Evolutionary conservation across 2,113 vertebrate species (phyloP).

Genomic region (Mesocricetus auratus): DNA sequence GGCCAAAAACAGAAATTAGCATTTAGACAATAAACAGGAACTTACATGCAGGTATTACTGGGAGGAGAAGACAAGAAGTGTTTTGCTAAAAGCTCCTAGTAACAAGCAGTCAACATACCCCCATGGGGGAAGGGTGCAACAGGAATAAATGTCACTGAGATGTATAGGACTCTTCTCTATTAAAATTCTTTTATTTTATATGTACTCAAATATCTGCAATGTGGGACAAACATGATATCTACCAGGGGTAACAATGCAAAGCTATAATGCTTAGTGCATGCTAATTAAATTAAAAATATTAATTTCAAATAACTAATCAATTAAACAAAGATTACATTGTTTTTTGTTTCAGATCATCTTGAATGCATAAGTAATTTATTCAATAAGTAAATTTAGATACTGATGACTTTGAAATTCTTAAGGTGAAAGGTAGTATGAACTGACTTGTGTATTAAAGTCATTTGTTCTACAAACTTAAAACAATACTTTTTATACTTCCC

Average conservation of each 20-base stretch:
- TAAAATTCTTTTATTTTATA: constrained; percentile 24
- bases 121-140: no score
- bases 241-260: neutral
- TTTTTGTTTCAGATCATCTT: constrained; percentile 41
- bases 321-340: constrained; percentile 7
- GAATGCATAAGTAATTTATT: neutral
- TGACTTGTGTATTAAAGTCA: constrained; percentile 25
- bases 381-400: neutral
- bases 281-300: constrained; percentile 8
- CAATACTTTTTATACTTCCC: constrained; percentile 23
- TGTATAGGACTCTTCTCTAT: constrained; percentile 20
- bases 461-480: constrained; percentile 34
- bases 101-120: no score
- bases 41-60: no score
- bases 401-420: constrained; percentile 51
- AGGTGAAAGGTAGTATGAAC: neutral
- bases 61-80: no score
- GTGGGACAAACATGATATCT: neutral
- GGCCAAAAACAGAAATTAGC: no score
- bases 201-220: neutral
- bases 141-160: neutral
- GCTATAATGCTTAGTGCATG: neutral
- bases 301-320: constrained; percentile 5
- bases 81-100: no score
- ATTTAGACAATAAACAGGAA: no score